These are phyloP conservation scores for Tragelaphus strepsiceros DNA, from an alignment of 2,113 vertebrate species.

Conservation along the genomic window DNA sequence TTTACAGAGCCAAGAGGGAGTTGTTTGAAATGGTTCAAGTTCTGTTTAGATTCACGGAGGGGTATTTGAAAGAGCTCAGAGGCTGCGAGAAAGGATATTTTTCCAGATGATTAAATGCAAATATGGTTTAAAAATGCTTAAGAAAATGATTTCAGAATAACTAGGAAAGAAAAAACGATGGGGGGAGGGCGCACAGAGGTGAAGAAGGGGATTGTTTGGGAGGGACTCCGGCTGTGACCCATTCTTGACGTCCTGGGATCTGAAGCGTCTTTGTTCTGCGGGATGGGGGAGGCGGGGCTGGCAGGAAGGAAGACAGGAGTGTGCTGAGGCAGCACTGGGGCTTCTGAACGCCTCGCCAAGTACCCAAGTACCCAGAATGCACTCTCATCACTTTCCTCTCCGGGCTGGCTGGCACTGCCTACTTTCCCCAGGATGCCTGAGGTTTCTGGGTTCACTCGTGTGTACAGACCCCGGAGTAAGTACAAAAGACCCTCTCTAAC, in stretches of 20 bases:
- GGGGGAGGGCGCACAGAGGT: conserved; percentile 53
- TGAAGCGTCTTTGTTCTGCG: conserved; percentile 74
- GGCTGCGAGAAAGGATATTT: conserved; percentile 58
- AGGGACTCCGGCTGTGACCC: conserved; percentile 51
- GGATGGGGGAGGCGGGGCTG: background rate
- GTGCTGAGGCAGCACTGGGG: conserved; percentile 57
- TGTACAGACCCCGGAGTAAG: background rate
- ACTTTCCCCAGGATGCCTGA: background rate
- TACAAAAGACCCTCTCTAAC: background rate
- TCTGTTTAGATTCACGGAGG: conserved; percentile 64
- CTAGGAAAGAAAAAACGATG: conserved; percentile 63
- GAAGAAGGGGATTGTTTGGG: conserved; percentile 64
- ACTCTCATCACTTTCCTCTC: background rate
- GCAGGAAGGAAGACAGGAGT: conserved; percentile 64
- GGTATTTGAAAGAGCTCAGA: conserved; percentile 59
- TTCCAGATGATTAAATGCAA: conserved; percentile 66
- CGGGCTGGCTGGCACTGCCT: background rate
- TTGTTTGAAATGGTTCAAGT: conserved; percentile 68
- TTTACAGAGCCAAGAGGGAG: conserved; percentile 51
- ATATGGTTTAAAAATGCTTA: conserved; percentile 50
- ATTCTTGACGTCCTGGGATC: conserved; percentile 55
- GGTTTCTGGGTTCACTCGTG: background rate
- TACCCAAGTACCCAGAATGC: conserved; percentile 18
- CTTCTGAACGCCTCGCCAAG: conserved; percentile 24
- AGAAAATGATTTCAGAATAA: conserved; percentile 59